Conservation (phyloP, 1,140 invertebrate genomes). For the Batillaria attramentaria region DNA sequence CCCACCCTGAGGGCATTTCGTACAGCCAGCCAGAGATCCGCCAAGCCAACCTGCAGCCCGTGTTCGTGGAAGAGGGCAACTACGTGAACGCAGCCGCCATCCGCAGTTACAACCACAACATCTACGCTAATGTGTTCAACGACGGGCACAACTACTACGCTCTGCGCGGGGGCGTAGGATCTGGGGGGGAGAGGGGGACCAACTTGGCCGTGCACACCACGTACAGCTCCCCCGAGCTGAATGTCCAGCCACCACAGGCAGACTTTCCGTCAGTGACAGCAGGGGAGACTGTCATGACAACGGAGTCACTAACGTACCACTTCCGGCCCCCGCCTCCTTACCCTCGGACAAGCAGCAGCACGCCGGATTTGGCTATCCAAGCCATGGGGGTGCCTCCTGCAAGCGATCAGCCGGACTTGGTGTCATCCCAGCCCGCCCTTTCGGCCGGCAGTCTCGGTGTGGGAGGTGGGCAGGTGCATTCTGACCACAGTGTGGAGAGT, state of each 20-base stretch:
- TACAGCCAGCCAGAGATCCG: slow-evolving; percentile 66
- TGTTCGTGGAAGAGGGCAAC: slow-evolving; percentile 47
- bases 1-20: slow-evolving; percentile 50
- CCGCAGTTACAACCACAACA: slow-evolving; percentile 55
- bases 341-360: slow-evolving; percentile 83
- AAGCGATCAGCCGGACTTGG: slow-evolving; percentile 80
- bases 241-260: slow-evolving; percentile 56
- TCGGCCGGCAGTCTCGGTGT: slow-evolving; percentile 42
- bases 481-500: slow-evolving; percentile 61
- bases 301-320: slow-evolving; percentile 75
- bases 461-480: slow-evolving; percentile 38
- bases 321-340: slow-evolving; percentile 86
- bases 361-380: slow-evolving; percentile 82
- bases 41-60: slow-evolving; percentile 31
- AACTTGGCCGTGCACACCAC: slow-evolving; percentile 68
- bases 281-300: slow-evolving; percentile 23
- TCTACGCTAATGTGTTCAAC: slow-evolving; percentile 58
- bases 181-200: slow-evolving; percentile 44
- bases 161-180: slow-evolving; percentile 32
- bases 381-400: slow-evolving; percentile 34
- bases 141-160: slow-evolving; percentile 52
- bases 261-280: slow-evolving; percentile 55
- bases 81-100: slow-evolving; percentile 55
- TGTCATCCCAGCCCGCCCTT: slow-evolving; percentile 65
- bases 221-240: slow-evolving; percentile 74